phyloP scores from a whole-genome alignment of 2,113 vertebrate species.

The Gambusia holbrooki region DNA sequence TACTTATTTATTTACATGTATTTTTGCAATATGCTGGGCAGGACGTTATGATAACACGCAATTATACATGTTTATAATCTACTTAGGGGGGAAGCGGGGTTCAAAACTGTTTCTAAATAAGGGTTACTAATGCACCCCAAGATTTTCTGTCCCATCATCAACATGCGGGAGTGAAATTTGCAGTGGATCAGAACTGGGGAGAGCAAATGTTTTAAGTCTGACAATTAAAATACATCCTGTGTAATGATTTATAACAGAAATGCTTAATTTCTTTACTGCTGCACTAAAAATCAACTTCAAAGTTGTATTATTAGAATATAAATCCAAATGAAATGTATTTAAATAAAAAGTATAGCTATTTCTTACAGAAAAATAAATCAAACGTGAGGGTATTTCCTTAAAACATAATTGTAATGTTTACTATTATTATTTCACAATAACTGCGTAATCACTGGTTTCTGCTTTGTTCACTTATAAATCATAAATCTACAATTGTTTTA shows the following conservation, averaged over 20 bases:
- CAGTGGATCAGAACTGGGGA: slow-evolving; percentile 61
- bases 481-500: background rate
- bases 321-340: background rate
- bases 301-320: background rate
- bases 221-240: slow-evolving; percentile 51
- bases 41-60: slow-evolving; percentile 99
- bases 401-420: background rate
- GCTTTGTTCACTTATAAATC: background rate
- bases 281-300: background rate
- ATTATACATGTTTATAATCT: slow-evolving; percentile 99
- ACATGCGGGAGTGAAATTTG: slow-evolving; percentile 60
- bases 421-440: background rate
- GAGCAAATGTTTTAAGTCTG: slow-evolving; percentile 47
- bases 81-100: slow-evolving; percentile 90
- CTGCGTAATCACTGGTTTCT: background rate
- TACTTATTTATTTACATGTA: background rate
- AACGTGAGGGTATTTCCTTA: background rate
- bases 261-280: too few species aligned
- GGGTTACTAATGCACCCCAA: slow-evolving; percentile 89
- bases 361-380: background rate
- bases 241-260: slow-evolving; percentile 25
- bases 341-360: background rate
- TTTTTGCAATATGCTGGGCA: slow-evolving; percentile 91
- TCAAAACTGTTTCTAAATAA: slow-evolving; percentile 97
- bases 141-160: slow-evolving; percentile 72